Evolutionary conservation across 2,888 invertebrate genomes (phyloP), one percentile per base, ranked within the genome.

Genomic region (Trypoxylon attenuatum): DNA sequence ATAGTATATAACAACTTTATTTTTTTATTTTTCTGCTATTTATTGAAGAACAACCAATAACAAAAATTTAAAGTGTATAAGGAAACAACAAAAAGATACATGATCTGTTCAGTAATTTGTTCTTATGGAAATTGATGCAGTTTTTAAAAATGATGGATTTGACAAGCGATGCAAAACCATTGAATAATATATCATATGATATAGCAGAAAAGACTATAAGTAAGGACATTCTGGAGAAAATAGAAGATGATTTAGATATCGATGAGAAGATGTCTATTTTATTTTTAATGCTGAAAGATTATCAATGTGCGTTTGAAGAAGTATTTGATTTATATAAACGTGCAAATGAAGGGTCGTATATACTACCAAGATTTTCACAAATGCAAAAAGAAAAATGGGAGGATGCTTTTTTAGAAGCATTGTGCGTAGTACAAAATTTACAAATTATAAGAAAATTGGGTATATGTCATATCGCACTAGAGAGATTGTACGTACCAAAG

Each of bases 391-490:
- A 83, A 49, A 73, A 83, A 15, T 91, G 90, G 90, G 82, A 86
- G 19, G 71, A 80, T 0, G 84, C 86, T 68, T 66, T 91, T 0
- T 58, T 91, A 0, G 91, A 91, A 83, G 89, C 89, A 0, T 70
- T 91, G 16, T 85, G 88, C 56, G 87, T 90, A 16, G 88, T 91
- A 10, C 85, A 88, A 56, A 88, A 88, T 68, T 84, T 82, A 23
- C 71, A 78, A 52, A 81, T 88, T 2, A 50, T 90, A 19, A 80
- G 82, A 6, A 87, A 87, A 59, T 57, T 90, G 5, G 88, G 89
- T 18, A 41, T 72, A 18, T 15, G 10, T 0, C 67, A 41, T 2
- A 4, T 8, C 0, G 29, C 54, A 1, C 22, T 77, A 5, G 25
- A 61, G 6, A 5, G 6, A 25, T 56, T 42, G 2, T 78, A 52